Evolutionary conservation across 2,888 invertebrate genomes (phyloP).

Genomic region (Pasiphila rectangulata): DNA sequence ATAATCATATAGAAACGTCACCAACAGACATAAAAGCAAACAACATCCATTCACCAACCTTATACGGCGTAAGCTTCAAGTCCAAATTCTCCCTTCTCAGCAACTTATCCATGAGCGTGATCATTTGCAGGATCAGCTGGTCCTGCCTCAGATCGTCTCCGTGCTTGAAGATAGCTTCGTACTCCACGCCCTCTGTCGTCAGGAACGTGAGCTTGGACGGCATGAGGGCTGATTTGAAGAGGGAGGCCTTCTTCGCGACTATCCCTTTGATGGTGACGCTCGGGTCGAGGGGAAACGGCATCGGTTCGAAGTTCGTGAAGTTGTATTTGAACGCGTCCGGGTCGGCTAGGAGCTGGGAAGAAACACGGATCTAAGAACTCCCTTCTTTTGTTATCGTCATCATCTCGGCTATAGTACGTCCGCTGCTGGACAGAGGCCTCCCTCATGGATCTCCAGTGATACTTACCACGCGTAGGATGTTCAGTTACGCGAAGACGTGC

Average conservation of each 20-base stretch:
- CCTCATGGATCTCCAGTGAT: too few relatives aligned
- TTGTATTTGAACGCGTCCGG: constrained; percentile 90
- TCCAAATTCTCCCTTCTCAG: constrained; percentile 97
- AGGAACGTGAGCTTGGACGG: constrained; percentile 94
- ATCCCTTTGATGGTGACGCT: constrained; percentile 93
- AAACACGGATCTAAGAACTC: too few relatives aligned
- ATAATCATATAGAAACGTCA: not conserved
- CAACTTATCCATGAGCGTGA: constrained; percentile 98
- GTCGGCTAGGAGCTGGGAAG: constrained; percentile 85
- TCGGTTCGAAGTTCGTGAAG: constrained; percentile 93
- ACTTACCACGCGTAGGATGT: too few relatives aligned
- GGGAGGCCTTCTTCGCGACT: constrained; percentile 91
- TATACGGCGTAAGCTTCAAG: constrained; percentile 96
- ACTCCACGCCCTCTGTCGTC: constrained; percentile 90
- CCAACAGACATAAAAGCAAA: not conserved
- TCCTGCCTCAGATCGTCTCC: constrained; percentile 99
- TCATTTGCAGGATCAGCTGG: constrained; percentile 98
- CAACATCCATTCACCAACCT: constrained; percentile 14
- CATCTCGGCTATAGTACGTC: too few relatives aligned
- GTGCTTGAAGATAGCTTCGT: constrained; percentile 97
- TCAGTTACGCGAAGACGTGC: too few relatives aligned
- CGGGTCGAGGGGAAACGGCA: constrained; percentile 97
- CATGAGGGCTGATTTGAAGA: constrained; percentile 98
- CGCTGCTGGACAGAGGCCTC: too few relatives aligned
- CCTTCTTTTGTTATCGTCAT: too few relatives aligned